Base-by-base conservation (phyloP, 2,797 vertebrate genomes). In the Falco cherrug region DNA sequence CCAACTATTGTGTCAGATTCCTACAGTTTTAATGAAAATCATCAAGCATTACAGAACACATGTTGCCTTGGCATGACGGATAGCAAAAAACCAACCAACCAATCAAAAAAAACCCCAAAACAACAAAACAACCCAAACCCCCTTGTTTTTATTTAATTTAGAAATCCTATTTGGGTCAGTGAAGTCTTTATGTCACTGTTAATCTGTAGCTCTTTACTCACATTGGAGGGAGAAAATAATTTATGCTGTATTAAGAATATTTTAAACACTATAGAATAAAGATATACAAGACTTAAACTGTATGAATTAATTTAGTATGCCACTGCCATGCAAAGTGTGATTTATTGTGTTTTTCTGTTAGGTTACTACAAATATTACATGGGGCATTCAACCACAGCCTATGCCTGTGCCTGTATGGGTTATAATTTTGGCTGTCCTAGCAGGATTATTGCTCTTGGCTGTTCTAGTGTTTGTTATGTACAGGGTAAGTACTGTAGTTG, bases 401-500 rank as follows among this genome's bases (percentile, higher is more conserved):
- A 98, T 98, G 95, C 97, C 99, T 2, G 99, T 99, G 6, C 99
- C 99, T 0, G 98, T 98, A 29, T 99, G 99, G 99, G 99, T 99
- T 64, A 99, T 99, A 91, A 99, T 99, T 90, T 96, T 99, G 97
- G 99, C 99, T 1, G 99, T 99, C 13, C 97, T 99, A 29, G 99
- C 99, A 6, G 99, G 99, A 13, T 98, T 99, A 54, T 95, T 99
- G 94, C 98, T 99, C 68, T 97, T 99, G 96, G 99, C 98, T 28
- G 97, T 99, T 94, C 98, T 99, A 48, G 99, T 99, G 50, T 99
- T 99, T 93, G 98, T 99, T 92, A 99, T 99, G 99, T 99, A 99
- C 98, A 99, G 99, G 98, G 99, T 99, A 91, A 98, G 98, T 96
- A 61, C 29, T 47, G 26, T 29, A 29, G 53, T 67, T 53, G 37